phyloP scores from a whole-genome alignment of 2,113 vertebrate genomes.

The Mungos mungo region DNA sequence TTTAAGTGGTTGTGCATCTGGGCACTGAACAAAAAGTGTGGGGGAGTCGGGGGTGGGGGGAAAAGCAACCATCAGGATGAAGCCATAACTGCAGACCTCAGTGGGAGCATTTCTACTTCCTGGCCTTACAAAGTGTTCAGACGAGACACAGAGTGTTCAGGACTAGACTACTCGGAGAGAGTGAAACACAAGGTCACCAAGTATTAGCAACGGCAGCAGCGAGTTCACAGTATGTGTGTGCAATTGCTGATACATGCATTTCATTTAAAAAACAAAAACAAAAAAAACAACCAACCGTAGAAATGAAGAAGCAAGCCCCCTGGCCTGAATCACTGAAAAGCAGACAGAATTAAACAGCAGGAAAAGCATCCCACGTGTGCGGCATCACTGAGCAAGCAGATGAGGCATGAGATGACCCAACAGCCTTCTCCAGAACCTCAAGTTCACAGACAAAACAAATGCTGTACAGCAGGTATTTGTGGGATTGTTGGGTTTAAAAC shows the following conservation, averaged over 20 bases:
- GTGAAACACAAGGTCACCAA: neutral
- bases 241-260: neutral
- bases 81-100: fast-evolving
- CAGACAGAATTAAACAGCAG: neutral
- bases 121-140: neutral
- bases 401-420: neutral
- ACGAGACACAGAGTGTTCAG: neutral
- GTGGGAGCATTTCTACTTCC: neutral
- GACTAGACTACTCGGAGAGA: neutral
- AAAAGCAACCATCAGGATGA: fast-evolving
- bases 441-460: constrained; percentile 49
- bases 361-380: neutral
- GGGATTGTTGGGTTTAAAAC: neutral
- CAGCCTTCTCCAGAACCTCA: neutral
- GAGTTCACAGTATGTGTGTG: neutral
- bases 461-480: neutral
- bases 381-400: neutral
- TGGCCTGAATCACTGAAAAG: neutral
- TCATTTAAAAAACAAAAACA: constrained; percentile 33
- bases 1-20: neutral
- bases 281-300: constrained; percentile 26
- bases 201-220: neutral
- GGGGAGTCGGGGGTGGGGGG: fast-evolving
- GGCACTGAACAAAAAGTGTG: neutral
- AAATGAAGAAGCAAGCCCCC: neutral